Evolutionary conservation across 2,797 vertebrate species (phyloP), one percentile per base, ranked within the genome.

Genomic region (Atherinosoma microstoma): DNA sequence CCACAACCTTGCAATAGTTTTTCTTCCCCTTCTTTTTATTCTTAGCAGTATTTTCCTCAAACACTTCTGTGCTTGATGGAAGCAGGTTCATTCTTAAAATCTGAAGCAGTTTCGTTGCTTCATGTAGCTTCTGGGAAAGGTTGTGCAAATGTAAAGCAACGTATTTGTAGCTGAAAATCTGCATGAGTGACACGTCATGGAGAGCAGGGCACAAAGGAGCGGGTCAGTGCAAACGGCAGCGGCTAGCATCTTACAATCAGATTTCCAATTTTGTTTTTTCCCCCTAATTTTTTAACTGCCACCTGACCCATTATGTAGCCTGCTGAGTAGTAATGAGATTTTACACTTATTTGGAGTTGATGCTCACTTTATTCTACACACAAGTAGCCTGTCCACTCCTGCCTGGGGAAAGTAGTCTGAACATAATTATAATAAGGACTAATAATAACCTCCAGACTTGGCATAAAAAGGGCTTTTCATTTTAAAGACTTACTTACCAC

Each of bases 281-380:
- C n/a, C 9, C n/a, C 8, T 47, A 9, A n/a, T 3, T 32, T 69
- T 63, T 58, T n/a, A 40, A 4, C n/a, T 35, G 22, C 81, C 84
- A 89, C 77, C 76, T 85, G 84, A 89, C 83, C 86, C 81, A 91
- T 90, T 87, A 87, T 78, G 74, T 73, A 84, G 85, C 82, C 87
- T 83, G 84, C 84, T 87, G 84, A 78, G 83, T 86, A 89, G 89
- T 92, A 91, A 91, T 91, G 88, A 92, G 90, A 89, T 90, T 85
- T 89, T 75, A 85, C 89, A 80, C 85, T 82, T 84, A 73, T 89
- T 87, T 88, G 76, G 73, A 57, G 82, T 88, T 89, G 79, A 88
- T 82, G 73, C 79, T 84, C 72, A 73, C 84, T 82, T 73, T 72
- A 80, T 78, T 87, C 76, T 67, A 82, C 80, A 82, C 82, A 87